Evolutionary conservation across 1,140 invertebrate species (phyloP), one percentile per base, ranked within the genome.

Genomic region (Macrotrachela quadricornifera): DNA sequence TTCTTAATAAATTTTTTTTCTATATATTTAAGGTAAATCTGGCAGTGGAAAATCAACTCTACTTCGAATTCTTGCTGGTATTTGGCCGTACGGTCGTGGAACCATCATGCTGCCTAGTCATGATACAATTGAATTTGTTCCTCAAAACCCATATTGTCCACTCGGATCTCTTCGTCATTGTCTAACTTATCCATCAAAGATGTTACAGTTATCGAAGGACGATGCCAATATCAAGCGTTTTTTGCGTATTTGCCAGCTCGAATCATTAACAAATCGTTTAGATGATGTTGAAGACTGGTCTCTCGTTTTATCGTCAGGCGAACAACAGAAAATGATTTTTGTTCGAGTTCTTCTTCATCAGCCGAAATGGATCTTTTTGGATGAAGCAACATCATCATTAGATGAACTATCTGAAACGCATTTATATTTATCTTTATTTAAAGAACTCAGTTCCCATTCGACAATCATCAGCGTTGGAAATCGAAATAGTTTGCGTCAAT

Each of bases 321-420:
- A 79, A 62, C 70, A 73, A 61, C 77, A 79, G 62, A 62, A 77
- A 37, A 59, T 79, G n/a, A 71, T 69, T 38, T 73, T 79, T 63
- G 69, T 75, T n/a, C 63, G 78, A n/a, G 58, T 79, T 0, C 74
- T 79, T 56, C 78, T 71, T 60, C 75, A 78, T 60, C 59, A 65
- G 50, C 77, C 77, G 38, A 60, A 65, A 49, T 67, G 77, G 59
- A 21, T 58, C 68, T 66, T 78, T 21, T 60, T 79, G 47, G 77
- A 79, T 64, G 77, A 79, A 65, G 70, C 76, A 4, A 79, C 77
- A 1, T 76, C 74, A 66, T 75, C 76, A 39, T 59, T 79, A 9
- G 69, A 73, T 44, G 45, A 72, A 30, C 67, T 74, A 11, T 68
- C 76, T 51, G 76, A 78, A 61, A 57, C 66, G 37, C 59, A 64